Evolutionary conservation across 2,113 vertebrate genomes (phyloP), one percentile per base, ranked within the genome.

Genomic region (Coregonus clupeaformis): DNA sequence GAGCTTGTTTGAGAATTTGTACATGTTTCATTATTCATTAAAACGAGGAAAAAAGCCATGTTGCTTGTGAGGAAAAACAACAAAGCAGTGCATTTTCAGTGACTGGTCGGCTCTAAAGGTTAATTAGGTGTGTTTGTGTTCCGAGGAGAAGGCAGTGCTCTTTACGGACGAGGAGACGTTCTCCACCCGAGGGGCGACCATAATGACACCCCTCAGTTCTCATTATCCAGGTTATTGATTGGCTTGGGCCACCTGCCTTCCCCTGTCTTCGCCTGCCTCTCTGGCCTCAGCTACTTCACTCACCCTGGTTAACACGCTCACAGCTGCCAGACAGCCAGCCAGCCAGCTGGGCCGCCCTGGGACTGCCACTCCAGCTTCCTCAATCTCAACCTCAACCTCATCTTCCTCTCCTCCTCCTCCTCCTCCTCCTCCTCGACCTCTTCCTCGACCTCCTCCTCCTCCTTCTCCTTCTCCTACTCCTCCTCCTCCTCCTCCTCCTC

Each of bases 211-310:
- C 88, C 80, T 85, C 84, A 85, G 85, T 92, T 91, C 92, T 92
- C 89, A 94, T 94, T 93, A 93, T 91, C 84, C 85, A 82, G 72
- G 73, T 89, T 93, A 93, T 93, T 93, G 91, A 94, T 93, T 92
- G 76, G 82, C 80, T 85, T 80, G 65, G 84, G 82, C 86, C 85
- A 82, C 87, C 88, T 52, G 14, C 14, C 49, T 52, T 84, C 59
- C 68, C 79, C 13, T 14, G 77, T 59, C 49, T 52, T 52, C 4
- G 16, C 49, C 3, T 16, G 49, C 49, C 49, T 52, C 49, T 52
- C 49, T 18, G 49, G 49, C 49, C 3, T 52, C 16, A 52, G 14
- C 14, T 42, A 42, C 36, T 36, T 36, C 47, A 49, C 49, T 52
- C 14, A 52, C 3, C 49, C 49, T 52, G 49, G 49, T 52, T 18